Percentiles rank a stretch among this genome's conserved stretches.
These are phyloP conservation scores for Sesia bembeciformis DNA, from an alignment of 2,888 invertebrate species.

Conservation along the genomic window DNA sequence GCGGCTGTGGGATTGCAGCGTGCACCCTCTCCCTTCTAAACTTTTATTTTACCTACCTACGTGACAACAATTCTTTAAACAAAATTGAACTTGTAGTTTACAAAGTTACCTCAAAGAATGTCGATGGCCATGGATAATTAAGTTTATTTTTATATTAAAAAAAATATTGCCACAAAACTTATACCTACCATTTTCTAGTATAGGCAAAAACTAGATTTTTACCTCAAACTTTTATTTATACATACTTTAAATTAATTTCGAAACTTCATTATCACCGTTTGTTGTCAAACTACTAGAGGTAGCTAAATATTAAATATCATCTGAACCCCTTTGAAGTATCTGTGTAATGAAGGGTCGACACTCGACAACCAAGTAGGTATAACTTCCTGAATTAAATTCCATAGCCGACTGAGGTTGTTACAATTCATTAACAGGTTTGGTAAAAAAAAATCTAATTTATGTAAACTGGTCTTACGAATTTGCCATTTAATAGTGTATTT, in stretches of 20 bases:
- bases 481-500: too few relatives aligned
- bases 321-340: slow-evolving; percentile 42
- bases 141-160: neutral
- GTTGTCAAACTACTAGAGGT: slow-evolving; percentile 1
- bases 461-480: too few relatives aligned
- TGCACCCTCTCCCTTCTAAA: too few relatives aligned
- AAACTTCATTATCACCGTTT: slow-evolving; percentile 2
- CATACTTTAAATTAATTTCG: slow-evolving; percentile 1
- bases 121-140: too few relatives aligned
- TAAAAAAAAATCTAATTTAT: too few relatives aligned
- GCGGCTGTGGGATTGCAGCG: too few relatives aligned
- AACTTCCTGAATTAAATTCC: slow-evolving; percentile 54
- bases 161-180: neutral
- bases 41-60: too few relatives aligned
- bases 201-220: neutral
- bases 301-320: slow-evolving; percentile 44
- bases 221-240: neutral
- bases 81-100: too few relatives aligned
- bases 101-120: too few relatives aligned
- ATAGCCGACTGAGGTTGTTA: slow-evolving; percentile 20
- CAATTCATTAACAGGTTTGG: too few relatives aligned
- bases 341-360: slow-evolving; percentile 38
- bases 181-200: neutral
- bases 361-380: slow-evolving; percentile 16
- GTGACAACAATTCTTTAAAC: too few relatives aligned